Conservation (phyloP, 2,797 vertebrate genomes). For the Lophius americanus region DNA sequence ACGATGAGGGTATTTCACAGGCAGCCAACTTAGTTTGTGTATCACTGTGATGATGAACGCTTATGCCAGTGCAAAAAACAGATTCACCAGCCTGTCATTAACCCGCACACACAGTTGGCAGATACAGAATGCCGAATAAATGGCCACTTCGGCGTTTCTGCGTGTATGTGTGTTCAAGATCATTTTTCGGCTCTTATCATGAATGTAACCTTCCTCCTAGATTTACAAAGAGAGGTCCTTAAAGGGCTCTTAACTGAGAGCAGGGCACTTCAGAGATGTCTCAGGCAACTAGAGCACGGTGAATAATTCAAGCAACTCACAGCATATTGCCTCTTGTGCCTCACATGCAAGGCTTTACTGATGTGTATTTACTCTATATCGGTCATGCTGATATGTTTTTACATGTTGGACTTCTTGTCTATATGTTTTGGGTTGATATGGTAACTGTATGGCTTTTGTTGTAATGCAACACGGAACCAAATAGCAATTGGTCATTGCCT, state of each 20-base stretch:
- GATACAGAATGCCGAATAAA: constrained; percentile 24
- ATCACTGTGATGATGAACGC: constrained; percentile 30
- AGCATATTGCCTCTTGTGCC: constrained; percentile 39
- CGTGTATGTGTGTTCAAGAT: constrained; percentile 10
- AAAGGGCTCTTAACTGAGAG: constrained; percentile 61
- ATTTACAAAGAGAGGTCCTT: constrained; percentile 42
- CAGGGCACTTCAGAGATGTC: constrained; percentile 54
- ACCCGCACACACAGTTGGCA: constrained; percentile 18
- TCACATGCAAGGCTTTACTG: constrained; percentile 42
- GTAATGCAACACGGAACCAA: constrained; percentile 13
- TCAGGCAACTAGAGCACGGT: constrained; percentile 51
- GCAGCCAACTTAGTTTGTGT: constrained; percentile 52
- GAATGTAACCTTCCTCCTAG: constrained; percentile 48
- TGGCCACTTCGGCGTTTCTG: constrained; percentile 8
- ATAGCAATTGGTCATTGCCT: neutral
- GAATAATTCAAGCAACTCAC: constrained; percentile 72
- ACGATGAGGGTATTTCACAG: constrained; percentile 57
- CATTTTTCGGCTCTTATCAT: constrained; percentile 20
- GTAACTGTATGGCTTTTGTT: constrained; percentile 9
- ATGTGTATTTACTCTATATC: constrained; percentile 38
- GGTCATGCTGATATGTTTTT: constrained; percentile 22
- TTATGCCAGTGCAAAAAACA: constrained; percentile 39
- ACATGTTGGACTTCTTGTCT: constrained; percentile 17
- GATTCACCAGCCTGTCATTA: constrained; percentile 37
- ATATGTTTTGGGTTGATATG: constrained; percentile 22